Base-by-base conservation (phyloP, 2,888 invertebrate genomes). In the Apomyelois bistriatella region DNA sequence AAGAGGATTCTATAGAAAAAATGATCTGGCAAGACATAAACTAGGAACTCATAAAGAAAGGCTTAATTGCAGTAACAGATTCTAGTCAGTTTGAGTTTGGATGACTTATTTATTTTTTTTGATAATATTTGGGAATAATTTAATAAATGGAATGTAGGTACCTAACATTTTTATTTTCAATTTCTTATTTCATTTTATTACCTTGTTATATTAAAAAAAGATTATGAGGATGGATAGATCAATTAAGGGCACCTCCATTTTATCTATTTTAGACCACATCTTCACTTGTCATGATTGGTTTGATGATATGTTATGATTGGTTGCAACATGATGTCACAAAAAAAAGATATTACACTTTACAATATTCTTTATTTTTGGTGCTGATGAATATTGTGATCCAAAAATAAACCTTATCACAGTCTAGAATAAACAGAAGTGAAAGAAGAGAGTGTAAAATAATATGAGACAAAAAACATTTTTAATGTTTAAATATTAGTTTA, bases 21-120 rank as follows among this genome's bases (percentile, higher is more conserved):
- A 78, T 72, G 89, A 90, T 71, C 71, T 89, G 1, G 76, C 81
- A 1, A 73, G 85, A 57, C 89, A 90, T 65, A 83, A 77, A 60
- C 73, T 78, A 57, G 82, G 77, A 17, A 81, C 82, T 12, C 86
- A 87, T 60, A 85, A 84, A 59, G 79, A 84, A 62, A 81, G 66
- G 66, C 68, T 82, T 57, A 47, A 53, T 5, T 66, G 61, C 46
- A 48, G 41, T 17, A 46, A 15, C 3, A 22, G 36, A 10, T 12
- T 16, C 32, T 35, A 16, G 40, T 40, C 12, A 22, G 12, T 43
- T 12, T 35, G 32, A 16, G 13, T 7, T 16, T 13, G n/a, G 15
- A 15, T 3, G 7, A 15, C 5, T 40, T 40, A 15, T 16, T 15
- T 16, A 16, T 12, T 37, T 4, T 4, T 15, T 38, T 6, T 15